phyloP scores from a whole-genome alignment of 1,140 invertebrate genomes.

The Globodera rostochiensis region DNA sequence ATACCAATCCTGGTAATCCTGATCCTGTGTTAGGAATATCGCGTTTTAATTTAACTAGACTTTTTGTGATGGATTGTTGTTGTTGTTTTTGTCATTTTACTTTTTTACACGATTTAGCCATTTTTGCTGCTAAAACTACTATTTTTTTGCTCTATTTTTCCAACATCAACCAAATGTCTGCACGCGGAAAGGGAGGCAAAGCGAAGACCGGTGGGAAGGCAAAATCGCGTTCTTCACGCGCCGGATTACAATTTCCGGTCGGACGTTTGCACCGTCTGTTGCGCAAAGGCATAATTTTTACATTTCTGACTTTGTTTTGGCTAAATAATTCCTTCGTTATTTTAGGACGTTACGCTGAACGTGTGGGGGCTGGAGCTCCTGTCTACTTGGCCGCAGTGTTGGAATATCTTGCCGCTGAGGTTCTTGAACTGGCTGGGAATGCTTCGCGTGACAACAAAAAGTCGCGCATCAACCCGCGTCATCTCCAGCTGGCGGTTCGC shows the following conservation, averaged over 20 bases:
- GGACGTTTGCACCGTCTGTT: conserved; percentile 75
- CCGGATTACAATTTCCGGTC: conserved; percentile 76
- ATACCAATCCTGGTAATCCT: no score
- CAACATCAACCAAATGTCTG: conserved; percentile 35
- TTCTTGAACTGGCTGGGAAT: conserved; percentile 74
- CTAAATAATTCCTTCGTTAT: not conserved
- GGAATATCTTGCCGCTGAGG: conserved; percentile 74
- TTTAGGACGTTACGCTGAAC: conserved; percentile 73
- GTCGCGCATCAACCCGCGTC: conserved; percentile 78
- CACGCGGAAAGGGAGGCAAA: conserved; percentile 55
- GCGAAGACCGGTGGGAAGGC: conserved; percentile 65
- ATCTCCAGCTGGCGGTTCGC: conserved; percentile 66
- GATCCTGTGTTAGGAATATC: no score
- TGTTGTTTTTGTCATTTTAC: no score
- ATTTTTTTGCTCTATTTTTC: no score
- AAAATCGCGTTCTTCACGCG: conserved; percentile 72
- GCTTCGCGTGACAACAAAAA: conserved; percentile 70
- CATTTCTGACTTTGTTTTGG: not conserved
- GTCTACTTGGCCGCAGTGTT: conserved; percentile 75
- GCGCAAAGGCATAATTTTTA: conserved; percentile 69
- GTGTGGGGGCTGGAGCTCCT: conserved; percentile 74
- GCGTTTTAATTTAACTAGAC: no score
- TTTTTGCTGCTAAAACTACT: no score
- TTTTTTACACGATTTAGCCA: no score
- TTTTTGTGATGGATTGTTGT: no score